A percentile compares a stretch with the other conserved stretches of the same genome.
phyloP scores from a whole-genome alignment of 2,888 invertebrate genomes.

The Meteorus colon region DNA sequence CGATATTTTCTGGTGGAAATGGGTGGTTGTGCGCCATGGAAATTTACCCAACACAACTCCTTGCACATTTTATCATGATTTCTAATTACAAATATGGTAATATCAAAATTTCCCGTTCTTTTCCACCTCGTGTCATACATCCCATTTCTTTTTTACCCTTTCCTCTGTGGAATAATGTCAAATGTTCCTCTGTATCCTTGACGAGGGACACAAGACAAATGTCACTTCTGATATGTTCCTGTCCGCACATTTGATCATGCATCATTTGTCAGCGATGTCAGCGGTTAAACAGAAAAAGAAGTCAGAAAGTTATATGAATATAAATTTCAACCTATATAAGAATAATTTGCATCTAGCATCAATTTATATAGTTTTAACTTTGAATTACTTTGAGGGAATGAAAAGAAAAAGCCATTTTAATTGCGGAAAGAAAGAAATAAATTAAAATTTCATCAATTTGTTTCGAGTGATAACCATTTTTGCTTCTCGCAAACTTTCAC shows the following conservation, averaged over 20 bases:
- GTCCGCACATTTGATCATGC: not conserved
- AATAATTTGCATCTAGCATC: not conserved
- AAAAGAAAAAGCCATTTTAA: not conserved
- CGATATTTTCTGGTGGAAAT: too few relatives aligned
- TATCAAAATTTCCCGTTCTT: too few relatives aligned
- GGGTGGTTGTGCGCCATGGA: too few relatives aligned
- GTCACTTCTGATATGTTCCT: not conserved
- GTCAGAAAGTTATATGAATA: not conserved
- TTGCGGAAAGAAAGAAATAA: not conserved
- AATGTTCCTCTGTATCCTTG: not conserved
- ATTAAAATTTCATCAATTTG: not conserved
- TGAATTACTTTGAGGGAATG: too few relatives aligned
- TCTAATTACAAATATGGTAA: too few relatives aligned
- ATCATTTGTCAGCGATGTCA: conserved; percentile 1
- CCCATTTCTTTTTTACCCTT: not conserved
- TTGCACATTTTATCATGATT: too few relatives aligned
- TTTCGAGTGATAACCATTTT: not conserved
- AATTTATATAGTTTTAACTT: not conserved
- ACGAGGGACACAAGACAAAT: not conserved
- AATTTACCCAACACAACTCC: too few relatives aligned
- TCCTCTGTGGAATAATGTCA: not conserved
- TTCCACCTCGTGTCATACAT: not conserved
- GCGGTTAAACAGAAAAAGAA: not conserved
- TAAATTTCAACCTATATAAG: not conserved
- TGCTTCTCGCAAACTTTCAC: not conserved